Evolutionary conservation across 2,113 vertebrate genomes (phyloP).

Genomic region (Alethe castanea): DNA sequence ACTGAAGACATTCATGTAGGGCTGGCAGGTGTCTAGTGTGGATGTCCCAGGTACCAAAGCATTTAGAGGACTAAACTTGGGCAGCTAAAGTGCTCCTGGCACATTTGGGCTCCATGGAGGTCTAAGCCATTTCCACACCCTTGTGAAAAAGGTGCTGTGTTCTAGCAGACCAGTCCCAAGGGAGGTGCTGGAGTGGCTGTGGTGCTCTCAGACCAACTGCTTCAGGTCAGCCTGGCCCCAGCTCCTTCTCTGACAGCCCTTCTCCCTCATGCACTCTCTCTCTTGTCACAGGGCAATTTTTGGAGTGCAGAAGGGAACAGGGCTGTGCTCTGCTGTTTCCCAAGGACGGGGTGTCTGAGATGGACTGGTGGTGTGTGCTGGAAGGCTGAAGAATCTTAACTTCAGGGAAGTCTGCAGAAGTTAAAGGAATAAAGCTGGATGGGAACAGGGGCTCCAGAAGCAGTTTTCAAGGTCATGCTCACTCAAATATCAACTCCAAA

Average conservation of each 20-base stretch:
- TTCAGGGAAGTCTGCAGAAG: background rate
- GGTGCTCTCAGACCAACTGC: background rate
- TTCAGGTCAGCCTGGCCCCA: background rate
- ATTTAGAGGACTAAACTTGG: background rate
- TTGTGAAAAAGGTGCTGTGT: background rate
- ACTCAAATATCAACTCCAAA: background rate
- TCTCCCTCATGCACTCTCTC: background rate
- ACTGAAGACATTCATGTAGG: background rate
- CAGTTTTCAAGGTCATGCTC: background rate
- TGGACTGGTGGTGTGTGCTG: background rate
- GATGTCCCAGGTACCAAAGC: background rate
- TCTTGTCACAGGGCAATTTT: background rate
- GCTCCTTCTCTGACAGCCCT: background rate
- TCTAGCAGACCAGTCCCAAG: background rate
- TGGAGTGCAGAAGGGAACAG: background rate
- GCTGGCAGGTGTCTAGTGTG: background rate
- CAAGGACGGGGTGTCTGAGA: accelerated
- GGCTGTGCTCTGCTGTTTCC: background rate
- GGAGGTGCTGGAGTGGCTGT: background rate
- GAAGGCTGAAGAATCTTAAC: background rate
- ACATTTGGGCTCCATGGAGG: background rate
- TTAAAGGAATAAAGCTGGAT: background rate
- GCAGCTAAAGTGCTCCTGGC: background rate
- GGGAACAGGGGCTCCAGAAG: background rate
- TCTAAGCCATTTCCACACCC: background rate